Percentiles rank a stretch among this genome's conserved stretches.
These are phyloP conservation scores for Columba guinea DNA, from an alignment of 2,797 vertebrate genomes.

Conservation along the genomic window DNA sequence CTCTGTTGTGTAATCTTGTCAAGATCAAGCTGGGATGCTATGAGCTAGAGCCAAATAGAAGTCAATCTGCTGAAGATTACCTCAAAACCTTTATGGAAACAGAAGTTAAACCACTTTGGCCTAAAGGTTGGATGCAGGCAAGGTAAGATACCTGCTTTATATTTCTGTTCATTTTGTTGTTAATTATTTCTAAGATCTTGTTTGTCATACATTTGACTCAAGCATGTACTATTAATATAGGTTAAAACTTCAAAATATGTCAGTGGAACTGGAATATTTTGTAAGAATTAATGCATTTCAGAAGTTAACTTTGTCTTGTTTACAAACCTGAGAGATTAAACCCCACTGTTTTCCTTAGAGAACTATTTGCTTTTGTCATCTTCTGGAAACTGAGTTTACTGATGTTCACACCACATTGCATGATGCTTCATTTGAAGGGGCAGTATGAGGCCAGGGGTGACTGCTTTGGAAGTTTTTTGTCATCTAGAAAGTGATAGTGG, in stretches of 20 bases:
- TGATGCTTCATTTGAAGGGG: neutral
- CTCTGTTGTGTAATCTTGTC: constrained; percentile 92
- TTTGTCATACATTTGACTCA: neutral
- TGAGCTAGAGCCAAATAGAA: constrained; percentile 91
- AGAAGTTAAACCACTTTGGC: constrained; percentile 87
- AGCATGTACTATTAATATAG: neutral
- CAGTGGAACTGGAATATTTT: neutral
- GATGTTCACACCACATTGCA: neutral
- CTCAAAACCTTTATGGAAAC: constrained; percentile 87
- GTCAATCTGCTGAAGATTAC: constrained; percentile 85
- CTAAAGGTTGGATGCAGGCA: constrained; percentile 89
- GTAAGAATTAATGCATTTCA: neutral
- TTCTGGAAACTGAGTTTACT: neutral
- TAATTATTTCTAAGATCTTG: neutral
- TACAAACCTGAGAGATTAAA: neutral
- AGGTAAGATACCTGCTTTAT: constrained; percentile 69
- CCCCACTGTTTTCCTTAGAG: neutral
- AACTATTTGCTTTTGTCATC: neutral
- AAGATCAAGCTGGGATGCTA: constrained; percentile 95
- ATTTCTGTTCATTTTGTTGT: neutral
- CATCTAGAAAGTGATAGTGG: neutral
- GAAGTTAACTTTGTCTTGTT: neutral
- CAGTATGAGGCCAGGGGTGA: neutral
- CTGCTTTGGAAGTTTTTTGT: neutral
- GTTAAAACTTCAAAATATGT: neutral